Percentiles rank a stretch among this genome's conserved stretches.
phyloP scores from a whole-genome alignment of 2,113 vertebrate species.

The Mus spicilegus region DNA sequence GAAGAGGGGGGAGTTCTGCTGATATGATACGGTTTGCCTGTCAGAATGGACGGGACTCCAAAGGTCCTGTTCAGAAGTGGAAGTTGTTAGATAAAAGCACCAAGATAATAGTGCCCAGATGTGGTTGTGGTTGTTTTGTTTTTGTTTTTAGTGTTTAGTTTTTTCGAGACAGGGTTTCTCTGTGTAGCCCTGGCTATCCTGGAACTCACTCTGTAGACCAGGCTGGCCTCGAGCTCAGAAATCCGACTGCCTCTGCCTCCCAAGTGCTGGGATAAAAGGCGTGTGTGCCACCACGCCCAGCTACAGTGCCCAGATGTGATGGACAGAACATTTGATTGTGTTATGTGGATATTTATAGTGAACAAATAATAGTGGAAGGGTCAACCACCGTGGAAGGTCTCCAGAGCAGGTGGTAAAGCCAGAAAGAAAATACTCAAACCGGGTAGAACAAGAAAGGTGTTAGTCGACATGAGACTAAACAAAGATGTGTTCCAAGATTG shows the following conservation, averaged over 20 bases:
- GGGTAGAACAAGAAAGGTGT: slow-evolving; percentile 75
- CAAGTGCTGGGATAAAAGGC: too few species aligned
- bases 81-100: slow-evolving; percentile 50
- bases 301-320: neutral
- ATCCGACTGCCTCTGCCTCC: too few species aligned
- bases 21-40: neutral
- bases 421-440: slow-evolving; percentile 86
- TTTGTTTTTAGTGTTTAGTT: too few species aligned
- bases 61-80: slow-evolving; percentile 72
- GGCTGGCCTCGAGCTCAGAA: too few species aligned
- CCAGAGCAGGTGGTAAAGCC: slow-evolving; percentile 89
- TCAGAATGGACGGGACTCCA: slow-evolving; percentile 41
- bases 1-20: neutral
- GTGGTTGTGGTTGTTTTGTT: neutral
- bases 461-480: slow-evolving; percentile 69
- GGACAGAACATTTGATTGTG: slow-evolving; percentile 12
- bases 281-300: too few species aligned
- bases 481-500: slow-evolving; percentile 65
- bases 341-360: slow-evolving; percentile 30
- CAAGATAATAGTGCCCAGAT: neutral
- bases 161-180: too few species aligned
- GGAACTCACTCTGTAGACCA: too few species aligned
- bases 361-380: slow-evolving; percentile 59
- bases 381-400: slow-evolving; percentile 65
- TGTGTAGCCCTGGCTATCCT: too few species aligned